Evolutionary conservation across 2,888 invertebrate genomes (phyloP).

Genomic region (Drosophila sordidapex): DNA sequence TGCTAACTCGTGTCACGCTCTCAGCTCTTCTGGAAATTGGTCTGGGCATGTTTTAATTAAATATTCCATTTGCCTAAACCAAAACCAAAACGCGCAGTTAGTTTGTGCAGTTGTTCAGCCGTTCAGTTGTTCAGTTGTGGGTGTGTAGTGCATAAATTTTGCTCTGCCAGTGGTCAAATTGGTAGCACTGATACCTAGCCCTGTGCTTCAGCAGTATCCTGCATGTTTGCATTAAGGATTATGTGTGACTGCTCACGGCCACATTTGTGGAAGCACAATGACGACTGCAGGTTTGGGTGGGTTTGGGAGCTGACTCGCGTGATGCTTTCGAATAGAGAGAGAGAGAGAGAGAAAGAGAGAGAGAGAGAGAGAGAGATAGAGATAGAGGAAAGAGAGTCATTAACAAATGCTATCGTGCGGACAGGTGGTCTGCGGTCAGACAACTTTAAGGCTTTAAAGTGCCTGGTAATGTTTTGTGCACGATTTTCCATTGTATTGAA

Average conservation of each 20-base stretch:
- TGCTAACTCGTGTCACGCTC: slow-evolving; percentile 11
- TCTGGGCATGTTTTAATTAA: slow-evolving; percentile 78
- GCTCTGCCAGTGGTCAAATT: slow-evolving; percentile 60
- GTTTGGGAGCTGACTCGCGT: not conserved
- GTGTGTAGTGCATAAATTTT: slow-evolving; percentile 63
- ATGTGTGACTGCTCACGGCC: slow-evolving; percentile 57
- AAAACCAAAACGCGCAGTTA: slow-evolving; percentile 62
- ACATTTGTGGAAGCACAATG: slow-evolving; percentile 44
- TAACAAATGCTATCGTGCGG: slow-evolving; percentile 48
- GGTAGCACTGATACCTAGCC: slow-evolving; percentile 29
- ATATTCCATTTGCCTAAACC: slow-evolving; percentile 81
- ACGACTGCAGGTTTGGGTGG: slow-evolving; percentile 14
- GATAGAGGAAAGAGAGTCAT: slow-evolving; percentile 28
- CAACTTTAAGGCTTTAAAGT: slow-evolving; percentile 59
- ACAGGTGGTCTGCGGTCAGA: slow-evolving; percentile 52
- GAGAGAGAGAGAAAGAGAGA: not conserved
- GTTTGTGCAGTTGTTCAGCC: slow-evolving; percentile 34
- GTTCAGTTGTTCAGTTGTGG: slow-evolving; percentile 15
- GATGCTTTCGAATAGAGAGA: not conserved
- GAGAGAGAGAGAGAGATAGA: no score
- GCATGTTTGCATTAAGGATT: slow-evolving; percentile 71
- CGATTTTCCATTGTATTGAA: slow-evolving; percentile 37
- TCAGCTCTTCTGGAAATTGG: slow-evolving; percentile 25
- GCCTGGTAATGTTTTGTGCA: slow-evolving; percentile 13
- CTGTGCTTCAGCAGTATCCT: slow-evolving; percentile 36